phyloP scores from a whole-genome alignment of 1,140 invertebrate genomes.

The Agraylea sexmaculata region DNA sequence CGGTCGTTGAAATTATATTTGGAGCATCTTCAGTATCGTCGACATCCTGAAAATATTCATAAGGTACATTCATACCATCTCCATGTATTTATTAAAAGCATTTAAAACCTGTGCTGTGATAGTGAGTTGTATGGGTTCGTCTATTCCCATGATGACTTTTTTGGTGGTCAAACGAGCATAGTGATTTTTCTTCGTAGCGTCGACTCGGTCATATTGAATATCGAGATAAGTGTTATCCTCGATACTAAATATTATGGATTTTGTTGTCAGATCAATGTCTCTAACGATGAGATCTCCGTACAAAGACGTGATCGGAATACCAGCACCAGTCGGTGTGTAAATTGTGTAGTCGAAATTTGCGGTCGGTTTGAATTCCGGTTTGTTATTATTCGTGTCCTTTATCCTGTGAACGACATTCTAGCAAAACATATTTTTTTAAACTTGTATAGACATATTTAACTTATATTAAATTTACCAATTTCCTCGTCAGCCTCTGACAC shows the following conservation, averaged over 20 bases:
- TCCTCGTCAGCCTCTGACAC: not conserved
- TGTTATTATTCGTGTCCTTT: slow-evolving; percentile 15
- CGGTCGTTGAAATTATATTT: not conserved
- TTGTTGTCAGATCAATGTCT: slow-evolving; percentile 16
- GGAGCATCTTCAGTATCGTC: slow-evolving; percentile 11
- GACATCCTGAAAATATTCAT: slow-evolving; percentile 10
- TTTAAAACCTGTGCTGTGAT: slow-evolving; percentile 1
- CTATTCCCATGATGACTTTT: slow-evolving; percentile 5
- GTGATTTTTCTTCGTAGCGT: slow-evolving; percentile 6
- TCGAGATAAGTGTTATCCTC: slow-evolving; percentile 12
- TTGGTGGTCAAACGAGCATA: slow-evolving; percentile 8
- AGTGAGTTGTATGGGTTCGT: slow-evolving; percentile 2
- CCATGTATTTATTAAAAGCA: not conserved
- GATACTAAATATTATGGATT: slow-evolving; percentile 7
- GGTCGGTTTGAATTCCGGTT: slow-evolving; percentile 9
- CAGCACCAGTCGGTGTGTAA: slow-evolving; percentile 9
- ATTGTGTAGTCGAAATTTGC: slow-evolving; percentile 7
- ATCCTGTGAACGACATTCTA: slow-evolving; percentile 8
- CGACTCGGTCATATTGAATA: slow-evolving; percentile 7
- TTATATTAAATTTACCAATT: slow-evolving; percentile 4
- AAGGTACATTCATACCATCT: not conserved
- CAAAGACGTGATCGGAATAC: slow-evolving; percentile 5
- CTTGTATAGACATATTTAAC: not conserved
- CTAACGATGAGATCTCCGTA: slow-evolving; percentile 9
- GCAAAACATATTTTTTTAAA: not conserved